Percentiles rank a stretch among this genome's conserved stretches.
Conservation (phyloP, 2,113 vertebrate genomes). For the Amblyopsis rosae region DNA sequence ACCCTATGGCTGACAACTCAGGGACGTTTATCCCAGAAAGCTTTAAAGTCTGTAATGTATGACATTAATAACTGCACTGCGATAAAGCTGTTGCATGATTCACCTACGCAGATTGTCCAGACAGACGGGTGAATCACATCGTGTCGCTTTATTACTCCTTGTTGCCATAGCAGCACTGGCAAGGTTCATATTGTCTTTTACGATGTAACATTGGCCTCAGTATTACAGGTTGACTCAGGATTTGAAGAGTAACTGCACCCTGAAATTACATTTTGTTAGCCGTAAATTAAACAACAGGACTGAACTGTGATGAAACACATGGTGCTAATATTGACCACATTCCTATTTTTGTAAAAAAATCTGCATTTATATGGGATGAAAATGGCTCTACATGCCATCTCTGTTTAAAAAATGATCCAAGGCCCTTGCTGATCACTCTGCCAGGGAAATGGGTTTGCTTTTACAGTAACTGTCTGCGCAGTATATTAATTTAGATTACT, state of each 20-base stretch:
- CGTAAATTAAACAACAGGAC: no score
- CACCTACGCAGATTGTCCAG: slow-evolving; percentile 45
- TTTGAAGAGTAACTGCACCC: background rate
- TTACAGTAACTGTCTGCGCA: slow-evolving; percentile 18
- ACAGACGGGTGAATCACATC: slow-evolving; percentile 50
- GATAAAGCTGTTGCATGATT: slow-evolving; percentile 29
- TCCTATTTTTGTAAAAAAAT: background rate
- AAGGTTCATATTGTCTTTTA: slow-evolving; percentile 36
- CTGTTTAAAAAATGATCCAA: no score
- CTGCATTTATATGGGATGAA: no score
- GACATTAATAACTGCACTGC: slow-evolving; percentile 35
- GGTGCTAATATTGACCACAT: no score
- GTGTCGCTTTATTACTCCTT: slow-evolving; percentile 46
- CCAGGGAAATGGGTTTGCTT: slow-evolving; percentile 37
- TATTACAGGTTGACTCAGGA: background rate
- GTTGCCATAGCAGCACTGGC: slow-evolving; percentile 68
- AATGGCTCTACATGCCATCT: no score
- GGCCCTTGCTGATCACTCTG: background rate
- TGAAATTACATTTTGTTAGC: no score
- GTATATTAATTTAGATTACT: slow-evolving; percentile 31
- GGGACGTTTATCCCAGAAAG: slow-evolving; percentile 9
- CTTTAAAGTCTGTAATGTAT: slow-evolving; percentile 34
- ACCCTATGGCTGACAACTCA: slow-evolving; percentile 12
- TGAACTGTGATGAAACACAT: no score
- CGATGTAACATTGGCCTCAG: slow-evolving; percentile 17